Base-by-base conservation (phyloP, 2,888 invertebrate genomes). In the Plebejus anna region DNA sequence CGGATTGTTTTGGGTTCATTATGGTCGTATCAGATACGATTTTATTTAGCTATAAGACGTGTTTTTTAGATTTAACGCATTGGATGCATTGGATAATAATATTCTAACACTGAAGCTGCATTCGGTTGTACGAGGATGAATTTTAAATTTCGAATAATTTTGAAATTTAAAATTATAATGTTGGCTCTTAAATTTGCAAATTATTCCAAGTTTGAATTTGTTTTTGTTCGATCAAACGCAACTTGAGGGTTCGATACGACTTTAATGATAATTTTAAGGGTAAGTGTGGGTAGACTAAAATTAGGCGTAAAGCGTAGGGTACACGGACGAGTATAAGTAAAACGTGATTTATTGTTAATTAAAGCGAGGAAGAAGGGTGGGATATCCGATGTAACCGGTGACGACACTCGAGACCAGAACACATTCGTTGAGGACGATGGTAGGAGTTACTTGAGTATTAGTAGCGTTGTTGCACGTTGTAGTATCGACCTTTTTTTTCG, bases 341-440 rank as follows among this genome's bases (percentile, higher is more conserved):
- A 78, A 55, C 51, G 70, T 80, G 75, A 84, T 86, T 86, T 81
- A 83, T 90, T 91, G 84, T 91, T 87, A 87, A 87, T 89, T 90
- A 89, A 93, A 94, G 93, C 90, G 79, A 92, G 88, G 92, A 92
- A 91, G 87, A 93, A 88, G 88, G 87, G 87, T 86, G 91, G 88
- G 80, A 86, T 90, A 81, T 82, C 87, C 81, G 89, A 88, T 88
- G 84, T 89, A 85, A 84, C 85, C 88, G 81, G 87, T 81, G 89
- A 87, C 80, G 89, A 86, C 79, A 84, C 82, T 83, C 87, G 86
- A 79, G 84, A 81, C 82, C 89, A 87, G 82, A 85, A 83, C 82
- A 85, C 85, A 80, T 87, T 82, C 87, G 82, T 84, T 79, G 88
- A 89, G 79, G 89, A 91, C 79, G 87, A 90, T 84, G 90, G 91